These are phyloP conservation scores for Propithecus deckenii DNA, from an alignment of 2,797 vertebrate genomes.

Conservation along the genomic window DNA sequence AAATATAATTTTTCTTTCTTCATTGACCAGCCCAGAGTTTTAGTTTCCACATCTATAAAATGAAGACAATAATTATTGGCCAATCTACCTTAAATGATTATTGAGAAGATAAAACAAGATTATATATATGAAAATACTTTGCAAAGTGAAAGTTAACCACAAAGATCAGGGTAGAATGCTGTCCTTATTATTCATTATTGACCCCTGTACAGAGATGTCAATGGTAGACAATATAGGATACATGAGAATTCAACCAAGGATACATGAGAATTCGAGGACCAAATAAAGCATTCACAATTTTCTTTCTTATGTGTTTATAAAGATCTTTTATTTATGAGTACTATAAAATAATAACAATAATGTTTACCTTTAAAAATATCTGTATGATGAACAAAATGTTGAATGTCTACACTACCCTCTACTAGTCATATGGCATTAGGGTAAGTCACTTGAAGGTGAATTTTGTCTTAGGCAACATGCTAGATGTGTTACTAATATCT, in stretches of 20 bases:
- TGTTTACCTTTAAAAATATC: background rate
- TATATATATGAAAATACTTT: background rate
- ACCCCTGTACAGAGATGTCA: background rate
- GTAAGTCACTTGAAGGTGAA: background rate
- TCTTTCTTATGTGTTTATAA: background rate
- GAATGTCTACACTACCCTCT: background rate
- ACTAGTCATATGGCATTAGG: background rate
- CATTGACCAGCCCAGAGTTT: background rate
- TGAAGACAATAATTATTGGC: background rate
- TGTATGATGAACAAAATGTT: background rate
- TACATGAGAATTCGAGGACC: too few species aligned
- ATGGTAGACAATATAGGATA: background rate
- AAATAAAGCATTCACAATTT: background rate
- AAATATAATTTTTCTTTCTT: slow-evolving; percentile 28
- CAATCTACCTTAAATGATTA: background rate
- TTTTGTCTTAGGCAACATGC: background rate
- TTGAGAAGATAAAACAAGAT: background rate
- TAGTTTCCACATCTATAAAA: background rate
- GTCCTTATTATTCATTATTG: background rate
- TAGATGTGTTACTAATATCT: background rate
- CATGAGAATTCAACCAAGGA: background rate
- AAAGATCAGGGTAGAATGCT: background rate
- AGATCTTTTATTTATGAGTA: background rate
- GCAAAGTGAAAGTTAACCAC: background rate
- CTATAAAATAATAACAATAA: background rate